Percentiles rank a stretch among this genome's conserved stretches.
Conservation (phyloP, 2,797 vertebrate species). For the Poeciliopsis paucimaculata region DNA sequence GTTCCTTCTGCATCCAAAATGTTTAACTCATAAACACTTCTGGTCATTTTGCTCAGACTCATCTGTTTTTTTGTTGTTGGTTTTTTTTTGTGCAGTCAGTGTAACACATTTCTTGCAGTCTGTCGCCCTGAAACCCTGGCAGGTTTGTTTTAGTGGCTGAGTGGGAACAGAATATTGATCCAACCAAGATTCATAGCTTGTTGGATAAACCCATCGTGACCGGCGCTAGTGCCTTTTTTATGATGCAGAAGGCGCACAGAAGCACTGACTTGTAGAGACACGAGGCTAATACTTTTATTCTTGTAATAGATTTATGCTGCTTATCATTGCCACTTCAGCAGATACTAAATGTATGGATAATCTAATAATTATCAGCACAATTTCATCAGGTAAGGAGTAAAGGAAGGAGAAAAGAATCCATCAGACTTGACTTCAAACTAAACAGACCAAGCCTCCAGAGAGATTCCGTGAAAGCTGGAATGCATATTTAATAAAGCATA, state of each 20-base stretch:
- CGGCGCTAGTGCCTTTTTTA: conserved; percentile 36
- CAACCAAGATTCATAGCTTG: conserved; percentile 50
- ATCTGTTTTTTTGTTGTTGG: conserved; percentile 2
- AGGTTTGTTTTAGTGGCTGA: conserved; percentile 51
- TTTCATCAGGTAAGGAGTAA: conserved; percentile 39
- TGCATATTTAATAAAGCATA: conserved; percentile 70
- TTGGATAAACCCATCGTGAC: conserved; percentile 49
- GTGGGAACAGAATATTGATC: conserved; percentile 67
- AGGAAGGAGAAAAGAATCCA: conserved; percentile 5
- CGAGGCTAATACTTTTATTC: conserved; percentile 27
- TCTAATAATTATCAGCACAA: conserved; percentile 28
- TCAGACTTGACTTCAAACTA: conserved; percentile 63
- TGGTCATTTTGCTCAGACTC: conserved; percentile 13
- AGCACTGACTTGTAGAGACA: conserved; percentile 24
- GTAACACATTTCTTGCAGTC: conserved; percentile 34
- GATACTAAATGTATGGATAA: conserved; percentile 27
- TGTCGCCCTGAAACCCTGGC: conserved; percentile 34
- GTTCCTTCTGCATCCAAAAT: conserved; percentile 16
- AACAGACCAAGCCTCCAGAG: conserved; percentile 64
- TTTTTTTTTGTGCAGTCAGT: conserved; percentile 22
- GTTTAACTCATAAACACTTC: conserved; percentile 40
- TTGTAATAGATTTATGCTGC: conserved; percentile 9
- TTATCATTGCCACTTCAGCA: conserved; percentile 11
- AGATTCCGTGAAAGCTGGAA: conserved; percentile 53
- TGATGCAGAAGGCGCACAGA: conserved; percentile 32